These are phyloP conservation scores for Seira sanloemensis DNA, from an alignment of 2,888 invertebrate species.

Conservation along the genomic window DNA sequence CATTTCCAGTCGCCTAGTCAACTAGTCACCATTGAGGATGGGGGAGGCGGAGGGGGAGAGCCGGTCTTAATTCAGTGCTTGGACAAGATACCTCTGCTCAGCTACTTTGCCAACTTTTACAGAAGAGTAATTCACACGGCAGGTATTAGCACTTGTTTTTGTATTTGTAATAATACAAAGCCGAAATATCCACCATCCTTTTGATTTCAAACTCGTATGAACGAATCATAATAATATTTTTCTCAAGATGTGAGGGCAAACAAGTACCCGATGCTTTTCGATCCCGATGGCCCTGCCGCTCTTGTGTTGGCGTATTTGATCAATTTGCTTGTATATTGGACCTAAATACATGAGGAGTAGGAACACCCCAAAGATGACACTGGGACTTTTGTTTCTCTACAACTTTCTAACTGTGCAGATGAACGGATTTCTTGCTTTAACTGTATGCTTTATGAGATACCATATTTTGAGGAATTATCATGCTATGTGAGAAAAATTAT, in stretches of 20 bases:
- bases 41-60: not conserved
- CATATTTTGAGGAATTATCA: not conserved
- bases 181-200: too few species aligned
- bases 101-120: slow-evolving; percentile 66
- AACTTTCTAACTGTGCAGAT: slow-evolving; percentile 67
- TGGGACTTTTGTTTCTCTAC: slow-evolving; percentile 57
- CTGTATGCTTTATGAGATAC: slow-evolving; percentile 53
- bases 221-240: not conserved
- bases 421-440: slow-evolving; percentile 67
- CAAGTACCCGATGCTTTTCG: slow-evolving; percentile 75
- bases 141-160: too few species aligned
- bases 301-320: slow-evolving; percentile 67
- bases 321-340: slow-evolving; percentile 62
- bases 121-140: slow-evolving; percentile 60
- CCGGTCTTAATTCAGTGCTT: slow-evolving; percentile 61
- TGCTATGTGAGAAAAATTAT: not conserved
- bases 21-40: not conserved
- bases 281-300: slow-evolving; percentile 72
- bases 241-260: slow-evolving; percentile 75
- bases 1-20: not conserved
- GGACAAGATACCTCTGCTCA: slow-evolving; percentile 60
- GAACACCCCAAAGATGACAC: slow-evolving; percentile 41
- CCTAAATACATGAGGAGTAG: slow-evolving; percentile 59
- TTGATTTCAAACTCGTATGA: too few species aligned
- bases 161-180: too few species aligned